Evolutionary conservation across 2,797 vertebrate genomes (phyloP), one percentile per base, ranked within the genome.

Genomic region (Odontamblyopus lacepedii): DNA sequence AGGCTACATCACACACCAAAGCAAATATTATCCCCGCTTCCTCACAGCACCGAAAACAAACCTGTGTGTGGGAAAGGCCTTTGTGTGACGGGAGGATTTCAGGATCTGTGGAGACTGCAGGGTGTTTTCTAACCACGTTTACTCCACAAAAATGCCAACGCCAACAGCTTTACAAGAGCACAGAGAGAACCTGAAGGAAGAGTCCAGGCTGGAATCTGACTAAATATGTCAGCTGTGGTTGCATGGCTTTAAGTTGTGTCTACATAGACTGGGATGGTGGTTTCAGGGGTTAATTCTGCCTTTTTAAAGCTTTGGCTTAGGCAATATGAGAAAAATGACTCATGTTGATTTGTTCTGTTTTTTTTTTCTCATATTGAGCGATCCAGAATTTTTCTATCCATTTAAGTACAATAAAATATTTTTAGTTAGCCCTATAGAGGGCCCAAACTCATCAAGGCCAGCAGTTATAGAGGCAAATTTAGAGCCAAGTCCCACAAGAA

Each of bases 21-120:
- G 74, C n/a, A 73, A 77, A 78, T 73, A 68, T 75, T 71, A 76
- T 78, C 60, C 2, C 27, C 27, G 18, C 60, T 67, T 77, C 48
- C 62, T 53, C 53, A 51, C 44, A 53, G 63, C n/a, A 50, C 38
- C 38, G 29, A 65, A 15, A 53, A 67, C 64, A 26, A 67, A 51
- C 67, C 2, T 23, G 72, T 67, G 72, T 68, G 57, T 44, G 23
- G 23, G 63, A 8, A 64, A 67, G 60, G 4, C 0, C 9, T 11
- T 29, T 53, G 7, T 48, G 15, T n/a, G 35, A 65, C 3, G 9
- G 27, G 38, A 19, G n/a, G 16, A 41, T n/a, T 60, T 19, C 11
- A 50, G 48, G 12, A 5, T 27, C 16, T 8, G 38, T 12, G 15
- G 13, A 48, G 13, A 48, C 44, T 48, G 44, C 44, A 15, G 44